Base-by-base conservation (phyloP, 2,797 vertebrate species). In the Odontamblyopus lacepedii region DNA sequence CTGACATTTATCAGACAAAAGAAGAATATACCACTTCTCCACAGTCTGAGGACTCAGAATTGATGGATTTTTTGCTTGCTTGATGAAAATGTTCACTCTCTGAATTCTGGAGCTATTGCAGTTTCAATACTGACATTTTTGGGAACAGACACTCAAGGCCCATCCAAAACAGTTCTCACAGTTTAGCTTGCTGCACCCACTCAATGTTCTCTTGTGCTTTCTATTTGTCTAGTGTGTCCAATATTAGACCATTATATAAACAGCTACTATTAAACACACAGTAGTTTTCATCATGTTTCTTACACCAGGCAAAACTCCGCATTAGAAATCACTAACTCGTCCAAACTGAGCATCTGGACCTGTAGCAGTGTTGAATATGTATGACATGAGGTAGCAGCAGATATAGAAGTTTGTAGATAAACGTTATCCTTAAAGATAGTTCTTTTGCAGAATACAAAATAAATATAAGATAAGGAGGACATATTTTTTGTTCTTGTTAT, bases 181-280 rank as follows among this genome's bases (percentile, higher is more conserved):
- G 15, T 72, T 74, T 55, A 72, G 50, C 62, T 72, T 63, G 44
- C 69, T 19, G 65, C 73, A 44, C 70, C 74, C 74, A 66, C 77
- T 76, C 76, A 63, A 18, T 74, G 77, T 78, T 71, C 67, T 69
- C 32, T 68, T 56, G 70, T 59, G 59, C 32, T 23, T 26, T 68
- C 1, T 26, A 69, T 69, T 57, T 69, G 53, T 57, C 55, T 56
- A 30, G 3, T 38, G 18, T 44, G 15, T 44, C 48, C 48, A n/a
- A 32, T 67, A 30, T 67, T 67, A 67, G 65, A 53, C 48, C 18
- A 1, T 67, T 67, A 55, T 51, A 67, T 55, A 67, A 67, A 67
- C 48, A n/a, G 65, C 29, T 67, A 55, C 29, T 67, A 67, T 66
- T 66, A 66, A 29, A 64, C 53, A 32, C 29, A 32, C 65, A 53